Evolutionary conservation across 2,113 vertebrate species (phyloP).

Genomic region (Cichladusa arquata): DNA sequence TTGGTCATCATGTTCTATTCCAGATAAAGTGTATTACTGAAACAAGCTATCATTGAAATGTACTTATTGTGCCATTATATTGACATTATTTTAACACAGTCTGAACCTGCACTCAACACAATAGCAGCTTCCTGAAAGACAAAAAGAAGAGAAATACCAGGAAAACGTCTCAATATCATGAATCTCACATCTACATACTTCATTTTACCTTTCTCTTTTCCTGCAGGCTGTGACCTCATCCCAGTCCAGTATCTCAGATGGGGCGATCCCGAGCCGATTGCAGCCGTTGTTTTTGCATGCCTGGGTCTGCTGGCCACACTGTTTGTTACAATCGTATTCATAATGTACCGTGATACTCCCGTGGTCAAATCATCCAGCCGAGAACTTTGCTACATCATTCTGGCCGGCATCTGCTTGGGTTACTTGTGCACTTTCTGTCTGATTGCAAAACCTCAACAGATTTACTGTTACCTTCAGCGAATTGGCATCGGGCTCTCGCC

Average conservation of each 20-base stretch:
- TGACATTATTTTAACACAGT: not conserved
- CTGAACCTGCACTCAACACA: not conserved
- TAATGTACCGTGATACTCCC: slow-evolving; percentile 93
- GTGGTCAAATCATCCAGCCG: slow-evolving; percentile 98
- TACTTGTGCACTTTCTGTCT: slow-evolving; percentile 97
- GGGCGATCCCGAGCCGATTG: slow-evolving; percentile 96
- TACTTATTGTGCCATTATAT: not conserved
- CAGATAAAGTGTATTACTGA: not conserved
- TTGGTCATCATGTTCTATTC: not conserved
- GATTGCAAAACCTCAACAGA: slow-evolving; percentile 90
- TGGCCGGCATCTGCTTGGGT: slow-evolving; percentile 95
- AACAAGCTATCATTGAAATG: not conserved
- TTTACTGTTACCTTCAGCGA: slow-evolving; percentile 94
- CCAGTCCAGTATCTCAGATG: slow-evolving; percentile 94
- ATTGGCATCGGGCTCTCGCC: slow-evolving; percentile 95
- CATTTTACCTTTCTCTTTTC: not conserved
- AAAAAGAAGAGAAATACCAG: not conserved
- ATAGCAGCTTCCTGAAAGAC: not conserved
- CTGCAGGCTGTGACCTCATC: slow-evolving; percentile 89
- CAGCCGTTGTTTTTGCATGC: slow-evolving; percentile 94
- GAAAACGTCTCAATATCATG: not conserved
- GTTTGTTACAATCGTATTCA: slow-evolving; percentile 92
- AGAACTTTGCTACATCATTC: slow-evolving; percentile 97
- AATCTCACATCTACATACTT: not conserved
- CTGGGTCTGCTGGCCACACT: slow-evolving; percentile 91